A percentile compares a stretch with the other conserved stretches of the same genome.
phyloP scores from a whole-genome alignment of 2,888 invertebrate species.

The Tetragnatha montana region DNA sequence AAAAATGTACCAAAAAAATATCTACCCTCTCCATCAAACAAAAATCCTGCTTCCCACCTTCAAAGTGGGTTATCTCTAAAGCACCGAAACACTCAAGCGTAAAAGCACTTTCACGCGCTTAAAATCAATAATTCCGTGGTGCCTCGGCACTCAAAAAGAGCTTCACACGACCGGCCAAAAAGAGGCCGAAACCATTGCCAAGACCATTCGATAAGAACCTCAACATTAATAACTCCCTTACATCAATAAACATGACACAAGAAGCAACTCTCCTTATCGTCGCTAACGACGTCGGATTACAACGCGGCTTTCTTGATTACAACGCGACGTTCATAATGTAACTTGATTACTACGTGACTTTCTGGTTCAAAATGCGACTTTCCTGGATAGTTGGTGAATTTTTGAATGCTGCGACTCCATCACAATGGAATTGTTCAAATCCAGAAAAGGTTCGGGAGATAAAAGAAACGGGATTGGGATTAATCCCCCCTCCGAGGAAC shows the following conservation, averaged over 20 bases:
- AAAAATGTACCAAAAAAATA: too few relatives aligned
- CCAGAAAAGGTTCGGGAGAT: constrained; percentile 5
- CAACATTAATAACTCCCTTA: constrained; percentile 32
- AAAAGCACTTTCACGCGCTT: not conserved
- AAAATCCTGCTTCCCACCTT: too few relatives aligned
- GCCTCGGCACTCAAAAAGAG: not conserved
- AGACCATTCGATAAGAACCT: constrained; percentile 9
- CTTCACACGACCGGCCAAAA: too few relatives aligned
- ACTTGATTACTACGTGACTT: too few relatives aligned
- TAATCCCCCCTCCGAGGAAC: constrained; percentile 31
- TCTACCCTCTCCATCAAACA: too few relatives aligned
- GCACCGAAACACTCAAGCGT: not conserved
- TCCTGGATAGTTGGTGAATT: too few relatives aligned
- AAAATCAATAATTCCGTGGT: not conserved
- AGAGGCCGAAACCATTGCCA: not conserved
- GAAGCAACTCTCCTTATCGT: constrained; percentile 3
- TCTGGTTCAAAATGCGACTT: too few relatives aligned
- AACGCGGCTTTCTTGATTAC: constrained; percentile 4
- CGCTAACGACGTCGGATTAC: constrained; percentile 2
- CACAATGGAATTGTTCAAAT: constrained; percentile 12
- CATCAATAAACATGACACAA: constrained; percentile 55
- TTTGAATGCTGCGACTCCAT: too few relatives aligned
- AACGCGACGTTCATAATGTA: not conserved
- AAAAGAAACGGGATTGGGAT: constrained; percentile 46
- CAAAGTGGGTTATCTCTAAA: not conserved